phyloP scores from a whole-genome alignment of 2,113 vertebrate species.

The Hucho hucho region DNA sequence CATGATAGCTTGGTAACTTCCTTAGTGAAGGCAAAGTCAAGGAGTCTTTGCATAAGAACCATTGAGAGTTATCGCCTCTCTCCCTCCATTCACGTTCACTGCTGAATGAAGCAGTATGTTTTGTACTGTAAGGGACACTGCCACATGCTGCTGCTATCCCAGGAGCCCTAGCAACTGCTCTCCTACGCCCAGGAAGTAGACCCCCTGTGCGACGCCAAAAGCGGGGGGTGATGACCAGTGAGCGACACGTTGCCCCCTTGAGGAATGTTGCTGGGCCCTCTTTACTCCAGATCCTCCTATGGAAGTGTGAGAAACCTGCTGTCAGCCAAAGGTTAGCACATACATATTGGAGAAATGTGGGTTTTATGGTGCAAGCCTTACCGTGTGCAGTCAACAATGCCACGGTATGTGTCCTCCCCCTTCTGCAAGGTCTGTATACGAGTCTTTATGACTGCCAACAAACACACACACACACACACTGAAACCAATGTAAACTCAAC shows the following conservation, averaged over 20 bases:
- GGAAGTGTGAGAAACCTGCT: not conserved
- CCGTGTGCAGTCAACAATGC: constrained; percentile 74
- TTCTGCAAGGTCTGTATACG: constrained; percentile 79
- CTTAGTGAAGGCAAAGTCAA: constrained; percentile 31
- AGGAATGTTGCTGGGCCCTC: constrained; percentile 91
- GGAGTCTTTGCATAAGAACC: constrained; percentile 17
- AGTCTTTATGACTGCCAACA: constrained; percentile 76
- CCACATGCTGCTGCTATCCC: constrained; percentile 54
- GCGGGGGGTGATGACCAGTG: constrained; percentile 95
- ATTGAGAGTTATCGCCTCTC: constrained; percentile 13
- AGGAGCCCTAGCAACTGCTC: constrained; percentile 82
- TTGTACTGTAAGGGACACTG: constrained; percentile 1
- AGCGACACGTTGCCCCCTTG: constrained; percentile 94
- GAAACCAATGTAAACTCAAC: not conserved
- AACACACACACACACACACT: not conserved
- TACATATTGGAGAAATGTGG: not conserved
- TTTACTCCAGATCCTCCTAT: constrained; percentile 87
- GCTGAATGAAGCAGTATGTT: constrained; percentile 40
- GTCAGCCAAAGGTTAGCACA: not conserved
- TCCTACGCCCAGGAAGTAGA: constrained; percentile 94
- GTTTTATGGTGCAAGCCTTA: constrained; percentile 41
- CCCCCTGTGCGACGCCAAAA: constrained; percentile 96
- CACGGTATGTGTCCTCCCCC: constrained; percentile 79
- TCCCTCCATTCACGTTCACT: constrained; percentile 1
- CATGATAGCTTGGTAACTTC: constrained; percentile 36